These are phyloP conservation scores for Emydoidea blandingii DNA, from an alignment of 2,797 vertebrate species.

Conservation along the genomic window DNA sequence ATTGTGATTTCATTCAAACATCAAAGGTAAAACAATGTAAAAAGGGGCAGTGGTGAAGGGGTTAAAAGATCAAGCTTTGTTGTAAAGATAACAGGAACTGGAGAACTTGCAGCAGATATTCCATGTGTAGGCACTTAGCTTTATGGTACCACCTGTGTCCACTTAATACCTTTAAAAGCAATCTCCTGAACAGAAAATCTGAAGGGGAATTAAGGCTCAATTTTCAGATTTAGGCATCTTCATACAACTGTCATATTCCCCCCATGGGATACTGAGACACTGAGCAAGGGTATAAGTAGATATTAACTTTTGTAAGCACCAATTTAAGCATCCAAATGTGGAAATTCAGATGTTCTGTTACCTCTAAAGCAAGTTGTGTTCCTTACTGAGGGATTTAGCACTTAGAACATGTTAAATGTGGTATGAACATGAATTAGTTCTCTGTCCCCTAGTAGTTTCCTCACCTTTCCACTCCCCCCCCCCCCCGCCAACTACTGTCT, in stretches of 20 bases:
- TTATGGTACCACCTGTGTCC: constrained; percentile 75
- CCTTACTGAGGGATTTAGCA: background rate
- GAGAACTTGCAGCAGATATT: constrained; percentile 72
- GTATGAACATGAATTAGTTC: background rate
- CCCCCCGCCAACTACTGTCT: background rate
- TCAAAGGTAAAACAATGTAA: constrained; percentile 60
- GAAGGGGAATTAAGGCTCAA: constrained; percentile 20
- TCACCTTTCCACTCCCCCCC: background rate
- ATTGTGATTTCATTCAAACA: constrained; percentile 51
- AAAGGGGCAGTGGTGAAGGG: constrained; percentile 43
- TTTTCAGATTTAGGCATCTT: constrained; percentile 27
- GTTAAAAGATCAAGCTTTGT: constrained; percentile 72
- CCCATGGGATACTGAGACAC: background rate
- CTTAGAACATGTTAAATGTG: background rate
- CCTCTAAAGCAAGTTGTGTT: background rate
- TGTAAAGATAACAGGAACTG: constrained; percentile 77
- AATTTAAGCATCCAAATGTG: background rate
- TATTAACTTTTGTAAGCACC: background rate
- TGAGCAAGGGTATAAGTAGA: constrained; percentile 25
- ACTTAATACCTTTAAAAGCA: constrained; percentile 76
- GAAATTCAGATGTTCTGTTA: constrained; percentile 1
- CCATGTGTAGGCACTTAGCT: constrained; percentile 77
- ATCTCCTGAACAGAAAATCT: constrained; percentile 57
- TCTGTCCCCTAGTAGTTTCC: background rate
- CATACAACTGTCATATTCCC: background rate